Evolutionary conservation across 2,888 invertebrate species (phyloP).

Genomic region (Andrena camellia): DNA sequence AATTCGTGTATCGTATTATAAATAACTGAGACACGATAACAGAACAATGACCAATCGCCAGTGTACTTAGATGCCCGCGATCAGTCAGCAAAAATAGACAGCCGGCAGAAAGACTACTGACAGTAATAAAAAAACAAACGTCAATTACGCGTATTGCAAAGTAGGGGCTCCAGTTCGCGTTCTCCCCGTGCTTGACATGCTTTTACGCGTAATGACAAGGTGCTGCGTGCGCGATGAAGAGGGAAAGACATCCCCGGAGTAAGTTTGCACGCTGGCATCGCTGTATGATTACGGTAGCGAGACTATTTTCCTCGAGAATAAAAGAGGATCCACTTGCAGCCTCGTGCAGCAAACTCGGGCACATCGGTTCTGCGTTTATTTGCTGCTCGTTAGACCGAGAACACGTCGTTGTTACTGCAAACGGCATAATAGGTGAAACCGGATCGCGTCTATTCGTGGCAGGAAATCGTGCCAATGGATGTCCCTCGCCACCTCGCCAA

Average conservation of each 20-base stretch:
- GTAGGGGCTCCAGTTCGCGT: not conserved
- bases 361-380: conserved; percentile 11
- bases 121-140: conserved; percentile 31
- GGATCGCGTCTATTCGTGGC: conserved; percentile 23
- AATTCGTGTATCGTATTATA: no score
- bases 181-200: conserved; percentile 22
- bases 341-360: not conserved
- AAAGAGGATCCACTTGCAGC: not conserved
- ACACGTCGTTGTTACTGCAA: conserved; percentile 39
- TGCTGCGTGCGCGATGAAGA: not conserved
- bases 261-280: not conserved
- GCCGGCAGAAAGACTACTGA: not conserved
- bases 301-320: not conserved
- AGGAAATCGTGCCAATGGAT: conserved; percentile 44
- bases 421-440: conserved; percentile 31
- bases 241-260: conserved; percentile 8
- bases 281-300: conserved; percentile 22
- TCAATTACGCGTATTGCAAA: conserved; percentile 35
- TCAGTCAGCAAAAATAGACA: no score
- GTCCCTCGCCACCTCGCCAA: not conserved
- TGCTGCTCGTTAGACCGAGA: conserved; percentile 24
- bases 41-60: no score
- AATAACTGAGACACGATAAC: no score
- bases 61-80: no score
- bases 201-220: conserved; percentile 45